Percentiles rank a stretch among this genome's conserved stretches.
Evolutionary conservation across 2,888 invertebrate species (phyloP).

Genomic region (Erannis defoliaria): DNA sequence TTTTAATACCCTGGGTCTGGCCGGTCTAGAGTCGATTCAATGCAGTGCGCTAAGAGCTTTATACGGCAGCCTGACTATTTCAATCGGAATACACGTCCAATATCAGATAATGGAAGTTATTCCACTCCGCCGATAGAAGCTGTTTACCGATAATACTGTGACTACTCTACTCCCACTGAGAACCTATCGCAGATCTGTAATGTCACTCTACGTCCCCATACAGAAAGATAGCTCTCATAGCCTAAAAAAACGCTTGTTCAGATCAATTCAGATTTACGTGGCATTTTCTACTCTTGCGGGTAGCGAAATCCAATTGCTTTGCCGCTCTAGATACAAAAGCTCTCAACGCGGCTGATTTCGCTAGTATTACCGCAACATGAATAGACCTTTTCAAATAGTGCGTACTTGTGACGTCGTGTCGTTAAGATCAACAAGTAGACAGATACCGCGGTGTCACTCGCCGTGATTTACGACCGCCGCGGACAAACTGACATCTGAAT

Average conservation of each 20-base stretch:
- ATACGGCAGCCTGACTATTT: conserved; percentile 30
- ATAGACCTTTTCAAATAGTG: not conserved
- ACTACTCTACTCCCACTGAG: not conserved
- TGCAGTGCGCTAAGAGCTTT: conserved; percentile 7
- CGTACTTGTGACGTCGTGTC: conserved; percentile 19
- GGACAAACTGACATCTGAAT: conserved; percentile 54
- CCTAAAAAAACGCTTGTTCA: not conserved
- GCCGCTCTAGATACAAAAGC: not conserved
- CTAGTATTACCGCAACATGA: not conserved
- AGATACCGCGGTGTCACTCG: conserved; percentile 48
- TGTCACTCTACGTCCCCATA: not conserved
- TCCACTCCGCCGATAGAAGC: conserved; percentile 15
- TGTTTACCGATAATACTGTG: conserved; percentile 14
- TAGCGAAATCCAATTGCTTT: not conserved
- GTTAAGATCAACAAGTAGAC: conserved; percentile 65
- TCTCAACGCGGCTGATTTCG: not conserved
- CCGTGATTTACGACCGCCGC: conserved; percentile 65
- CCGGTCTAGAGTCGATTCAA: not conserved
- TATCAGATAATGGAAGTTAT: conserved; percentile 29
- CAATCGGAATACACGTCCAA: conserved; percentile 25
- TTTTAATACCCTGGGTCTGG: not conserved
- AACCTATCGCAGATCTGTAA: not conserved
- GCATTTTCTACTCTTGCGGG: not conserved
- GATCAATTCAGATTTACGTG: not conserved
- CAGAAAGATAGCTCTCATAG: not conserved